A percentile compares a stretch with the other conserved stretches of the same genome.
phyloP scores from a whole-genome alignment of 2,113 vertebrate genomes.

The Erythrocercus mccallii region DNA sequence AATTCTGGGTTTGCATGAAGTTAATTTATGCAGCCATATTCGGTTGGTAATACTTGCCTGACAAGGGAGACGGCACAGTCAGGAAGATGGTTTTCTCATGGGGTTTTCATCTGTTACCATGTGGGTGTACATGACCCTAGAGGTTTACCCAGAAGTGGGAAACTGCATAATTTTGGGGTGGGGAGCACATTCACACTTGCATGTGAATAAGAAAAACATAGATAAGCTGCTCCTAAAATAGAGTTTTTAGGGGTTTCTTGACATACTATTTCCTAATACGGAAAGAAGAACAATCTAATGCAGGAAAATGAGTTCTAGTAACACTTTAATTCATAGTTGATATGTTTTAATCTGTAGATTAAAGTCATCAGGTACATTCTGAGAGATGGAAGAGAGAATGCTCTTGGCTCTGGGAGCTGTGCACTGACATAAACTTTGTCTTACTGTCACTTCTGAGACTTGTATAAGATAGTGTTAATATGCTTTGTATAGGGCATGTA shows the following conservation, averaged over 20 bases:
- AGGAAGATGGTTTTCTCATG: neutral
- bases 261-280: neutral
- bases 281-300: neutral
- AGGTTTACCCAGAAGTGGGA: conserved; percentile 13
- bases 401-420: neutral
- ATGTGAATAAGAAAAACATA: neutral
- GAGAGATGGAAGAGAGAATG: neutral
- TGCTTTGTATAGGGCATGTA: neutral
- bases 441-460: neutral
- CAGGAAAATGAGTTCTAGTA: neutral
- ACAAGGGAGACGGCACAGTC: neutral
- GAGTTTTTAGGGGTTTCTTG: neutral
- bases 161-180: conserved; percentile 13
- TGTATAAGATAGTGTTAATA: neutral
- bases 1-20: neutral
- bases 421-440: neutral
- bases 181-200: neutral
- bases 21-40: neutral
- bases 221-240: neutral
- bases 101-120: neutral
- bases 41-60: neutral
- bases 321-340: neutral
- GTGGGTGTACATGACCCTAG: conserved; percentile 10
- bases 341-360: neutral
- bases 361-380: neutral